Base-by-base conservation (phyloP, 1,140 invertebrate species). In the Zaprionus nigranus region DNA sequence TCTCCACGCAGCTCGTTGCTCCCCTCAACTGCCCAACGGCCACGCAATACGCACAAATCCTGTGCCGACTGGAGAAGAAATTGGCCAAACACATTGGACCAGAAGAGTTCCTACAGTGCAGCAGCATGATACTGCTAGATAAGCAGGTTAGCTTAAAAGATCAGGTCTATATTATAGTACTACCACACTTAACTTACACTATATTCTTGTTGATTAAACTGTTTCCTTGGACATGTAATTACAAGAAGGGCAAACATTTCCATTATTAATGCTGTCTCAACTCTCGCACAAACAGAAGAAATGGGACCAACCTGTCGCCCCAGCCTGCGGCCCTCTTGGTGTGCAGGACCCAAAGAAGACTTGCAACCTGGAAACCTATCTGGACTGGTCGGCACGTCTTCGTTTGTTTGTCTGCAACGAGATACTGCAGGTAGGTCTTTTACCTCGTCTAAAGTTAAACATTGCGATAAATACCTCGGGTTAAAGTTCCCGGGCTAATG, bases 311-410 rank as follows among this genome's bases (percentile, higher is more conserved):
- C 85, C 92, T 68, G 79, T 72, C 61, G 73, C 30, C 30, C 30
- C 88, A 38, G 85, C 91, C 40, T 81, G 88, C 49, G 92, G 85
- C 57, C 92, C 92, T 17, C 87, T 82, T 12, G 91, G 92, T 56
- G 83, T 63, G 43, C 92, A 93, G 74, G 92, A 92, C 79, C 85
- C 92, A 36, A 93, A 93, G 78, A 93, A 93, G 81, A 92, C 92
- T 43, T 93, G 92, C 71, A 93, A 93, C 78, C 82, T 93, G 84
- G 92, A 93, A 85, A 92, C 91, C 53, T 93, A 93, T 75, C 79
- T 93, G 63, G 92, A 93, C 69, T 93, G 92, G 92, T 92, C 92
- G 78, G 80, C 91, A 90, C 91, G 92, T 91, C 75, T 93, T 49
- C 90, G 92, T 51, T 74, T 92, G 68, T 91, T 93, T 79, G 92